phyloP scores from a whole-genome alignment of 2,888 invertebrate genomes.

The Xylophagus ater region DNA sequence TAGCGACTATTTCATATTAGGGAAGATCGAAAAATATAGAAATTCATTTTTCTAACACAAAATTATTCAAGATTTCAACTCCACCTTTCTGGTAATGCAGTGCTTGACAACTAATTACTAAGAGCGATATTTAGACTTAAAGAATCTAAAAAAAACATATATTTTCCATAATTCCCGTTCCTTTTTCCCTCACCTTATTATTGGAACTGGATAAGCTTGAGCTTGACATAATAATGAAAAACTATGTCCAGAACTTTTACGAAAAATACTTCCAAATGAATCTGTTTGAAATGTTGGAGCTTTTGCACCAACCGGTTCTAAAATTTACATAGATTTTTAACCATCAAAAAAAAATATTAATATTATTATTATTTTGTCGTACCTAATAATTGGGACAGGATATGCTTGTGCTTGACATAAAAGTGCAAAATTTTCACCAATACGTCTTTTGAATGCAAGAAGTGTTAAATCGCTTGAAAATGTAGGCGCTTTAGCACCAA shows the following conservation, averaged over 20 bases:
- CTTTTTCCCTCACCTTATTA: slow-evolving; percentile 50
- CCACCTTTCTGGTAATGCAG: no score
- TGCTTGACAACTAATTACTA: no score
- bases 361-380: no score
- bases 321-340: no score
- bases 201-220: slow-evolving; percentile 53
- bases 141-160: slow-evolving; percentile 4
- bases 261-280: slow-evolving; percentile 42
- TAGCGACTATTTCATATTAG: no score
- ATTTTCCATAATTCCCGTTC: slow-evolving; percentile 6
- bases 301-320: slow-evolving; percentile 44
- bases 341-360: no score
- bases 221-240: slow-evolving; percentile 50
- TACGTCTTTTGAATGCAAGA: slow-evolving; percentile 46
- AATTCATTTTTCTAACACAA: no score
- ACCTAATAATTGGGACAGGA: slow-evolving; percentile 60
- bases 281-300: slow-evolving; percentile 44
- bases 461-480: slow-evolving; percentile 54
- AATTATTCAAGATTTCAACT: no score
- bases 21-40: no score
- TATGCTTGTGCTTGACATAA: slow-evolving; percentile 62
- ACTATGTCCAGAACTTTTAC: slow-evolving; percentile 33
- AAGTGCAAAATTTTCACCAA: slow-evolving; percentile 47
- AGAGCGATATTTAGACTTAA: no score
- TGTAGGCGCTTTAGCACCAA: slow-evolving; percentile 43